These are phyloP conservation scores for Taphrorychus bicolor DNA, from an alignment of 2,888 invertebrate genomes.

Conservation along the genomic window DNA sequence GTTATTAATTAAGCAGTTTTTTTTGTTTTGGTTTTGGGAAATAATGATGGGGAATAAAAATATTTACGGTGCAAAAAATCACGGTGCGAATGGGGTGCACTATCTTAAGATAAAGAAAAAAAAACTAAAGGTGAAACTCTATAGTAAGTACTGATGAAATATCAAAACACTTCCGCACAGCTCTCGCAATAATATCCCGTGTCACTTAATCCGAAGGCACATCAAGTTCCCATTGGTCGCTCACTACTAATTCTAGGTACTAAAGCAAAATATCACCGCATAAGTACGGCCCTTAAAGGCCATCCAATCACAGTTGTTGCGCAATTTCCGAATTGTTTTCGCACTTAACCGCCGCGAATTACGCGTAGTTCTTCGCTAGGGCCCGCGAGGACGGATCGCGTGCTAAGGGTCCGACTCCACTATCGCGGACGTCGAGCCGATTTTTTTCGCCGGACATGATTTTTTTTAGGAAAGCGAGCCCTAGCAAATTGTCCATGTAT, in stretches of 20 bases:
- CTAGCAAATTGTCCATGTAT: slow-evolving; percentile 59
- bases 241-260: neutral
- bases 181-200: neutral
- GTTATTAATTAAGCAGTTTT: too few species aligned
- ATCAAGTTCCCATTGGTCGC: slow-evolving; percentile 11
- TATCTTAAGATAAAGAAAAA: neutral
- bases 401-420: slow-evolving; percentile 8
- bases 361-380: slow-evolving; percentile 8
- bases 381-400: slow-evolving; percentile 12
- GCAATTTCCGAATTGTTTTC: slow-evolving; percentile 17
- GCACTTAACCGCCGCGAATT: neutral
- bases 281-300: slow-evolving; percentile 1
- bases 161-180: slow-evolving; percentile 31
- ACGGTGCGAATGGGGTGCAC: neutral
- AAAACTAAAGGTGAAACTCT: neutral
- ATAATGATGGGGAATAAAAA: neutral
- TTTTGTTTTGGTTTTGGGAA: too few species aligned
- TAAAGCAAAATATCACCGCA: slow-evolving; percentile 18
- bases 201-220: slow-evolving; percentile 17
- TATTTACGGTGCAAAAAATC: slow-evolving; percentile 5
- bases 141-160: neutral
- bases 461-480: slow-evolving; percentile 58
- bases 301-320: slow-evolving; percentile 27
- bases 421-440: slow-evolving; percentile 6
- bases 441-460: slow-evolving; percentile 40